Evolutionary conservation across 2,113 vertebrate genomes (phyloP), one percentile per base, ranked within the genome.

Genomic region (Hystrix cristata): DNA sequence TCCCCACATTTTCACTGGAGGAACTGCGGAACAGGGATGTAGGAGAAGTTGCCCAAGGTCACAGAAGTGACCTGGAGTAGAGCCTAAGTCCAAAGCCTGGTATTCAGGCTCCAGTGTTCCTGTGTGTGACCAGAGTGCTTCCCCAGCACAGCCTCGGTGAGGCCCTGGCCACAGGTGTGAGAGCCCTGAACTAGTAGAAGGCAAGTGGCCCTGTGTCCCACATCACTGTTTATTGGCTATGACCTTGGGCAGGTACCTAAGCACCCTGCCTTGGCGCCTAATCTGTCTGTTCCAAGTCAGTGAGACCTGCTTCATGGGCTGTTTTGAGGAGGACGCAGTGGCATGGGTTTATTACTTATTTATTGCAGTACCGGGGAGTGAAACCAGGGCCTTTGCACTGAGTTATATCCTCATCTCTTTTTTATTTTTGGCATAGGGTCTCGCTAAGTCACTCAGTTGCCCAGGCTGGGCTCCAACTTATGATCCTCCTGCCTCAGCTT

Each of bases 41-140:
- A 3, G 3, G 3, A 23, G 48, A 62, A 85, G 27, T 29, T 46
- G 34, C 43, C 31, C 72, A 27, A 29, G 34, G 46, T 81, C 80
- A 51, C 46, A 29, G 38, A 55, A 53, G 23, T 19, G 27, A 18
- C 55, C 76, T 76, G 60, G 72, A 80, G 6, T 60, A n/a, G 29
- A 78, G 23, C 69, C 55, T 31, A 48, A 57, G 29, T 64, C 78
- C 62, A 51, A 46, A 43, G 3, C 79, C 29, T 25, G 18, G 55
- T n/a, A 3, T 12, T 3, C 0, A 0, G 13, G 43, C 14, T 51
- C 38, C n/a, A n/a, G 72, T 0, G 1, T 4, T 55, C 31, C 21
- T 38, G 48, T 43, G 15, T 2, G 0, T 0, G 15, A 38, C 51
- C 55, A 51, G 65, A 2, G 27, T 1, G 5, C 60, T 59, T 7